Evolutionary conservation across 1,140 invertebrate genomes (phyloP).

Genomic region (Heliconius nattereri): DNA sequence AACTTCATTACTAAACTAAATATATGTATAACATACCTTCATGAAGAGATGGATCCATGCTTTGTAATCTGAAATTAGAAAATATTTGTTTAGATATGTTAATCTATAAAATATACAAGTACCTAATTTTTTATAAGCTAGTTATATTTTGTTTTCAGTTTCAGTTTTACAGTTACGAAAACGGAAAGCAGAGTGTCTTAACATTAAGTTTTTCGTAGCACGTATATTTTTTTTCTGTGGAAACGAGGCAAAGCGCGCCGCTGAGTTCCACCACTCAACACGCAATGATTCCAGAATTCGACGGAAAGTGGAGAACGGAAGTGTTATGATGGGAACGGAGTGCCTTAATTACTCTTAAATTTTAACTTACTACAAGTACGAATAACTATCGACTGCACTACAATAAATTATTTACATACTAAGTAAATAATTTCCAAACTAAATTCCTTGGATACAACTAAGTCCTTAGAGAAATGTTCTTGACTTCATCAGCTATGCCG

Average conservation of each 20-base stretch:
- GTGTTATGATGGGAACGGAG: too few species aligned
- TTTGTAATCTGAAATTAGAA: not conserved
- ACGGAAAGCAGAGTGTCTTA: too few species aligned
- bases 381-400: not conserved
- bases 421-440: not conserved
- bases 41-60: not conserved
- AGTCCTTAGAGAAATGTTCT: not conserved
- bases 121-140: too few species aligned
- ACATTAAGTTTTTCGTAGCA: too few species aligned
- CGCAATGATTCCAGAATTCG: too few species aligned
- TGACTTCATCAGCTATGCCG: not conserved
- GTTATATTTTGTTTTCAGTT: too few species aligned
- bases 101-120: not conserved
- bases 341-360: not conserved
- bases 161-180: too few species aligned
- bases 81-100: not conserved
- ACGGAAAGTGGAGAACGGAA: too few species aligned
- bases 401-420: not conserved
- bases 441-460: not conserved
- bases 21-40: not conserved
- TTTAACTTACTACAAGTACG: not conserved
- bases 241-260: too few species aligned
- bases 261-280: too few species aligned
- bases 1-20: too few species aligned
- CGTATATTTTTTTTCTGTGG: too few species aligned